Evolutionary conservation across 2,797 vertebrate species (phyloP).

Genomic region (Labeo calbasu): DNA sequence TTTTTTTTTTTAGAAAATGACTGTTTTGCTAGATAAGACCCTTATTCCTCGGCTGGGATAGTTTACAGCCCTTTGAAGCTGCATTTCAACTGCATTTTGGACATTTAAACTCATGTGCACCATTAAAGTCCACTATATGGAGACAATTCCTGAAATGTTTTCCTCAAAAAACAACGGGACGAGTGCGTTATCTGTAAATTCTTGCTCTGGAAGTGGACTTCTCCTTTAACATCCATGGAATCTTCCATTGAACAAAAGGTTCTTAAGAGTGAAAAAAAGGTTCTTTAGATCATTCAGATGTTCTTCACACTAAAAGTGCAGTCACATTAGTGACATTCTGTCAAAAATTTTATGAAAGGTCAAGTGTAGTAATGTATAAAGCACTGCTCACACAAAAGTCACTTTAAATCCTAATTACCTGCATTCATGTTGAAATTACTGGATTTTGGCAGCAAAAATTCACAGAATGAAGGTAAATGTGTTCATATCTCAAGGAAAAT

Average conservation of each 20-base stretch:
- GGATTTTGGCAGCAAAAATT: neutral
- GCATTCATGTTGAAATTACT: neutral
- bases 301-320: neutral
- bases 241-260: neutral
- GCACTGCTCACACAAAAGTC: neutral
- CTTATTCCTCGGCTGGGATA: no score
- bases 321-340: neutral
- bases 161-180: no score
- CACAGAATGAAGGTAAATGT: neutral
- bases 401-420: neutral
- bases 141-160: no score
- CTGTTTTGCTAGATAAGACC: no score
- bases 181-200: no score
- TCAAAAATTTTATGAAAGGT: no score
- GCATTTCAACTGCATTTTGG: no score
- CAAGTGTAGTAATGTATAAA: neutral
- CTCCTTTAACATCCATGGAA: neutral
- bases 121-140: no score
- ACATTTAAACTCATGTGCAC: no score
- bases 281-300: neutral
- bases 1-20: no score
- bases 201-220: no score
- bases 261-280: neutral
- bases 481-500: neutral
- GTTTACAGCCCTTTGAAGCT: no score